Evolutionary conservation across 2,797 vertebrate genomes (phyloP), one percentile per base, ranked within the genome.

Genomic region (Zalophus californianus): DNA sequence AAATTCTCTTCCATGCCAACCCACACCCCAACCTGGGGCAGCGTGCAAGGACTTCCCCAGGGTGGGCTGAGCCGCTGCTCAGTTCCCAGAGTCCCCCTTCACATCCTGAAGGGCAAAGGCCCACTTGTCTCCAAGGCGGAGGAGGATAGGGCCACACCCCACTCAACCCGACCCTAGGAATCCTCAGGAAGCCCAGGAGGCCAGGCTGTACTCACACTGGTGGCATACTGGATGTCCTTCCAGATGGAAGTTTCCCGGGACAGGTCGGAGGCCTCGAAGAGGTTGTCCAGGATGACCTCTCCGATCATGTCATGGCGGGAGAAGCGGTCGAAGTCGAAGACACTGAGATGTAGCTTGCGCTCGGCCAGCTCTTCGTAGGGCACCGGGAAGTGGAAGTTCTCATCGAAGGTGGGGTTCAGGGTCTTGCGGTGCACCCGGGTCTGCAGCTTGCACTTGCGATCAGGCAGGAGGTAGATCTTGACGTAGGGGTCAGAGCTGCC

Each of bases 221-320:
- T 99, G 11, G 99, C 99, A 0, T 99, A 99, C 96, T 99, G 99
- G 90, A 99, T 99, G 98, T 99, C 99, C 98, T 99, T 99, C 99
- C 99, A 99, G 98, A 99, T 98, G 91, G 99, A 99, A 0, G 99
- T 99, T 97, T 99, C 99, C 96, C 99, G 99, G 91, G 99, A 99
- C 60, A 99, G 99, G 98, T 99, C 99, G 0, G 99, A 99, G 9
- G 97, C 99, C 98, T 99, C 99, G 11, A 99, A 99, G 97, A 99
- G 98, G 98, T 99, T 99, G 92, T 99, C 99, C 98, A 99, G 78
- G 98, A 99, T 99, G 86, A 99, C 99, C 96, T 99, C 99, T 2
- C 99, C 99, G 0, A 99, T 99, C 99, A 99, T 99, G 94, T 99
- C 99, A 0, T 99, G 99, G 80, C 99, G 98, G 56, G 99, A 99